Base-by-base conservation (phyloP, 2,113 vertebrate genomes). In the Pachyramphus minor region DNA sequence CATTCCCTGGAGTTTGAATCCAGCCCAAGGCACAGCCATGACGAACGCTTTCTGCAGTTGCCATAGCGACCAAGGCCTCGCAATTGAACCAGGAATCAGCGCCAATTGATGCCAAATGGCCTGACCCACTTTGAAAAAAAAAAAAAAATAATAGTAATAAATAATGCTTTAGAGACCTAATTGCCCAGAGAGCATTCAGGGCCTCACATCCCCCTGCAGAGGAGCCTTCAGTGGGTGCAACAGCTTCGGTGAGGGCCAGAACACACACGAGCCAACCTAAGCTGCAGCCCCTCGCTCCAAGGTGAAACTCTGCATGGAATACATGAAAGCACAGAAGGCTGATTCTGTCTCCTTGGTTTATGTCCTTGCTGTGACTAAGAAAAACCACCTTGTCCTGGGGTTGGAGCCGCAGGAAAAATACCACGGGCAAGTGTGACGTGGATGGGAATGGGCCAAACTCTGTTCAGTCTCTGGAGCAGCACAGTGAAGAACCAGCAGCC, bases 61-160 rank as follows among this genome's bases (percentile, higher is more conserved):
- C 98, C 97, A 97, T 96, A 91, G 98, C 33, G 90, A 98, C 97
- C 74, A 7, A 52, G 87, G 95, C 94, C 93, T 85, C 50, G 95
- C 97, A 95, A 95, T 68, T 96, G 93, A 98, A 97, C 95, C 86
- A 75, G 94, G 95, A 97, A 97, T 96, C 95, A 22, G 89, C 25
- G 97, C 93, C 95, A n/a, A n/a, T n/a, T 93, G 86, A 98, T 97
- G 97, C 97, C 97, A 96, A 98, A 97, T 71, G 94, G 96, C 96
- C 67, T 98, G 98, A 98, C 98, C 98, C 98, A 98, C 96, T 98
- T 98, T 91, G 95, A 90, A 89, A 94, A 84, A 69, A 89, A 87
- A 52, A 83, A 24, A 24, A 27, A 39, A 39, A 62, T 87, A 92
- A 96, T 91, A 94, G 91, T 94, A 58, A 97, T 95, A 94, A 96